phyloP scores from a whole-genome alignment of 2,797 vertebrate genomes.

The Microtus californicus region DNA sequence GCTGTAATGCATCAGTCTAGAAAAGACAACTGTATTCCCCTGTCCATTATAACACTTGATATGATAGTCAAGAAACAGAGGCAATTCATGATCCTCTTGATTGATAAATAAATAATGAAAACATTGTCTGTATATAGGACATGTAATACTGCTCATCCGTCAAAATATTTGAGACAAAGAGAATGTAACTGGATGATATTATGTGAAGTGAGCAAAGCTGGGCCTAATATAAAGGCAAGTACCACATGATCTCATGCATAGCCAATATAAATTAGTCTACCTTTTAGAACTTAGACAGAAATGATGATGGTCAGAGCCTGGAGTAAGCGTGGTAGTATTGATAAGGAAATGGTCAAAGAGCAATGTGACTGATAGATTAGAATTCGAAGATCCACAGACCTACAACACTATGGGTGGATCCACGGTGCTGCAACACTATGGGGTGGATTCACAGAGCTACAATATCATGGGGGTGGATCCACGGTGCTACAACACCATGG shows the following conservation, averaged over 20 bases:
- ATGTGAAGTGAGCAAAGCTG: background rate
- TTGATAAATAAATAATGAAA: background rate
- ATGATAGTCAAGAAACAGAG: background rate
- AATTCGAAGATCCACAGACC: too few relatives aligned
- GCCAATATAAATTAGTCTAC: background rate
- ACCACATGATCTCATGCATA: background rate
- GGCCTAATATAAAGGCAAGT: background rate
- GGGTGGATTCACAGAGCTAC: too few relatives aligned
- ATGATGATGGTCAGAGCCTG: too few relatives aligned
- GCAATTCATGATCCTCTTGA: background rate
- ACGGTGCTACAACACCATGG: too few relatives aligned
- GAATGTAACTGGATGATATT: too few relatives aligned
- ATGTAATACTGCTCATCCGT: background rate
- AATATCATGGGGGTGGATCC: too few relatives aligned
- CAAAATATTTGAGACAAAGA: background rate
- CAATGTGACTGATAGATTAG: fast-evolving
- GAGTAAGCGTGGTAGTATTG: too few relatives aligned
- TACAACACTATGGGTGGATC: background rate
- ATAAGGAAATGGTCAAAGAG: background rate
- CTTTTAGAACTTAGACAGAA: background rate
- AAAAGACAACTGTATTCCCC: background rate
- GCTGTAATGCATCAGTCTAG: background rate
- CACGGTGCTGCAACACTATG: too few relatives aligned
- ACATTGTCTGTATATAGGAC: too few relatives aligned
- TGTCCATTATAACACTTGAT: too few relatives aligned